phyloP scores from a whole-genome alignment of 2,888 invertebrate genomes.

The Drosophila anceps region DNA sequence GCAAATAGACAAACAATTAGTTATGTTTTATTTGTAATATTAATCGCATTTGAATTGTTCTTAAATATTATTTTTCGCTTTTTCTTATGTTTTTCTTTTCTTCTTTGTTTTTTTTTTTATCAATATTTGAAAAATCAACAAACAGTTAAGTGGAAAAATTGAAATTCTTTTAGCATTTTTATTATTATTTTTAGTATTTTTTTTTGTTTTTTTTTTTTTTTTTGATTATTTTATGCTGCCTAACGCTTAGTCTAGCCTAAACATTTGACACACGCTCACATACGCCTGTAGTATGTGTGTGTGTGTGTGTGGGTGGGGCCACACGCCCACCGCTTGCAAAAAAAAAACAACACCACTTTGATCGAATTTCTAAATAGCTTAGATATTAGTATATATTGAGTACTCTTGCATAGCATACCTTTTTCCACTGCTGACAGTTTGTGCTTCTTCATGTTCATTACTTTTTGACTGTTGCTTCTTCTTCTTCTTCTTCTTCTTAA shows the following conservation, averaged over 20 bases:
- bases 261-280: slow-evolving; percentile 11
- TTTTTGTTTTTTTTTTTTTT: not conserved
- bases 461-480: not conserved
- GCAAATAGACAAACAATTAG: slow-evolving; percentile 76
- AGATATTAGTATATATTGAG: slow-evolving; percentile 37
- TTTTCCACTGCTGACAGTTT: slow-evolving; percentile 2
- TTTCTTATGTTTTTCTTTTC: slow-evolving; percentile 11
- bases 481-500: slow-evolving; percentile 61
- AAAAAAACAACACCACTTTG: slow-evolving; percentile 30
- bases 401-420: slow-evolving; percentile 24
- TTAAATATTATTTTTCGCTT: slow-evolving; percentile 49
- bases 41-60: slow-evolving; percentile 56
- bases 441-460: not conserved
- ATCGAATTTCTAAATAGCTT: slow-evolving; percentile 23
- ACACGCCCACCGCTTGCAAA: slow-evolving; percentile 15
- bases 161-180: slow-evolving; percentile 21
- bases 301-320: not conserved
- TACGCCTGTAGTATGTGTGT: not conserved
- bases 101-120: slow-evolving; percentile 9
- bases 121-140: slow-evolving; percentile 56
- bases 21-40: slow-evolving; percentile 56
- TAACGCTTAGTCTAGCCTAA: slow-evolving; percentile 48
- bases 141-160: slow-evolving; percentile 62
- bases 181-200: slow-evolving; percentile 2
- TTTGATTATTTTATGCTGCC: slow-evolving; percentile 22